phyloP scores from a whole-genome alignment of 2,113 vertebrate species.

The Daphoenositta chrysoptera region DNA sequence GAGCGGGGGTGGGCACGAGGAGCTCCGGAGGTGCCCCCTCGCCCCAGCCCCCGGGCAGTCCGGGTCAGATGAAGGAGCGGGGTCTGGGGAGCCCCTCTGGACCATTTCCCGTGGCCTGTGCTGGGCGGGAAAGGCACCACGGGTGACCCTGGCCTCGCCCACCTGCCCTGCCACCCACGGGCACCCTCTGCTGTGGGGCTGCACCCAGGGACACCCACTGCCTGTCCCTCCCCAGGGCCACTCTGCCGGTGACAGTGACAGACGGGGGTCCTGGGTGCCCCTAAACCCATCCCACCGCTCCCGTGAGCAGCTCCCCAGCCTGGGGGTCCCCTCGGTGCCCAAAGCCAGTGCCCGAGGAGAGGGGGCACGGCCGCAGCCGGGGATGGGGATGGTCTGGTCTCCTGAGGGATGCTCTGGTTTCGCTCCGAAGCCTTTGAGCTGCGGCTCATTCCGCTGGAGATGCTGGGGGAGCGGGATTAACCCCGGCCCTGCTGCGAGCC shows the following conservation, averaged over 20 bases:
- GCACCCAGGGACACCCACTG: not conserved
- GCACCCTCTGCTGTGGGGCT: not conserved
- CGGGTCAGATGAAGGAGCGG: not conserved
- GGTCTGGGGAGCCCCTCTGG: not conserved
- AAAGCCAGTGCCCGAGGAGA: rapidly evolving
- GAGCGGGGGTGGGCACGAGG: not conserved
- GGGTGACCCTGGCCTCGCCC: rapidly evolving
- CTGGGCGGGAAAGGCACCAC: not conserved
- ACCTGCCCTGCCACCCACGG: not conserved
- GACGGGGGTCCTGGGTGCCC: not conserved
- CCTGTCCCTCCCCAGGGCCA: not conserved
- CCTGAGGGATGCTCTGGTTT: not conserved
- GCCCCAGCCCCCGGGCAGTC: not conserved
- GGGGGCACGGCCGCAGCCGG: not conserved
- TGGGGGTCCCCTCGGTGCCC: not conserved
- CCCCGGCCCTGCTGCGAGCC: not conserved
- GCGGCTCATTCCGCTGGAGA: not conserved
- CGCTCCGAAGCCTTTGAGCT: not conserved
- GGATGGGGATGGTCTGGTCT: not conserved
- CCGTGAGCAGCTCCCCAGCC: not conserved
- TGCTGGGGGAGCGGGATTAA: not conserved
- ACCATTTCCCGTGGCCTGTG: not conserved
- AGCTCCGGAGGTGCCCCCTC: not conserved
- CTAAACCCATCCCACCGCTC: rapidly evolving
- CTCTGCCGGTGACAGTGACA: rapidly evolving